Evolutionary conservation across 2,113 vertebrate genomes (phyloP).

Genomic region (Corynorhinus townsendii): DNA sequence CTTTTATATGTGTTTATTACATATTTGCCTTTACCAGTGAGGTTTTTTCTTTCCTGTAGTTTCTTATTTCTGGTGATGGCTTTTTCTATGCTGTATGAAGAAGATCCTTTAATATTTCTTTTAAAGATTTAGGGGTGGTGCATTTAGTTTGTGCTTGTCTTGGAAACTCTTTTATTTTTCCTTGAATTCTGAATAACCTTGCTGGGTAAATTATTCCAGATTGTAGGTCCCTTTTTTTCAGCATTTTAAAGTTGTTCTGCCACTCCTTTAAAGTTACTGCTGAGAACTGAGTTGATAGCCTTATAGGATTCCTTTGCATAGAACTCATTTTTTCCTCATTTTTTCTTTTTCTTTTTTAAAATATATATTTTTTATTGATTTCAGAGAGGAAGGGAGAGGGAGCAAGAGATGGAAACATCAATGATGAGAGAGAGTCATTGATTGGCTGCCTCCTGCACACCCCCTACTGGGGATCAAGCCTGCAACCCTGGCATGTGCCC

Average conservation of each 20-base stretch:
- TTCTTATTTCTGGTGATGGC: neutral
- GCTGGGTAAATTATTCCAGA: no score
- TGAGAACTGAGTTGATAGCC: neutral
- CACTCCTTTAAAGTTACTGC: neutral
- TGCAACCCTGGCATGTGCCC: no score
- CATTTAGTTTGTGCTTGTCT: neutral
- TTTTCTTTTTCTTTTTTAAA: neutral
- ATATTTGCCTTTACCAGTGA: neutral
- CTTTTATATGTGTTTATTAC: neutral
- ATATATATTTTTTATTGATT: no score
- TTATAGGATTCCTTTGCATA: neutral
- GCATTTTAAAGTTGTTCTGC: neutral
- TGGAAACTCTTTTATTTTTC: neutral
- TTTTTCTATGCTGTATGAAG: neutral
- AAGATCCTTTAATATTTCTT: neutral
- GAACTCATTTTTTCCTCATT: neutral
- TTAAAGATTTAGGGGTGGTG: neutral
- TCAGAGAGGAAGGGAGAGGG: no score
- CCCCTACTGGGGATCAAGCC: no score
- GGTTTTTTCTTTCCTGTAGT: neutral
- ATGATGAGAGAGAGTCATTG: no score
- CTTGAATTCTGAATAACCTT: no score
- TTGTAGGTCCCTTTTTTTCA: neutral
- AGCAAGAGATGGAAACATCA: no score
- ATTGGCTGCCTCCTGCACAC: no score